Evolutionary conservation across 2,888 invertebrate species (phyloP), one percentile per base, ranked within the genome.

Genomic region (Epinotia bilunana): DNA sequence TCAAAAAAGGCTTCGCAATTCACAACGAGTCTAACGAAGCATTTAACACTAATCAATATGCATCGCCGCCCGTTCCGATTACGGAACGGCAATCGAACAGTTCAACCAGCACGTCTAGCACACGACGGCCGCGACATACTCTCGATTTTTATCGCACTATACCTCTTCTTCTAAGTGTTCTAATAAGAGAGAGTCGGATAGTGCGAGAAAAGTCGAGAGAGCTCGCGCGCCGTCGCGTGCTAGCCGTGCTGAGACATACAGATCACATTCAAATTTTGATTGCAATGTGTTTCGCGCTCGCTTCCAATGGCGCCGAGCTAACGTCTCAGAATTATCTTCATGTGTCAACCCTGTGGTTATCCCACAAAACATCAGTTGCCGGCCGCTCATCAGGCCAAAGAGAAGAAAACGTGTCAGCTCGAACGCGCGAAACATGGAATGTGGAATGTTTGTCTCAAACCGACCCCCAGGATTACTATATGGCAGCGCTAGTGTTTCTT

Each of bases 401-500:
- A 33, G 33, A 33, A 33, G 7, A 6, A 33, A 16, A 16, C 49
- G 49, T 16, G 3, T 49, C 13, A 49, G 46, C 3, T 16, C 12
- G 13, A 49, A 12, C 11, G 13, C 12, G 46, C 46, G 46, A 3
- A 49, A 3, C 16, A 49, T 16, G 13, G 13, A 49, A 5, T 53
- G 53, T 7, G n/a, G 7, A n/a, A n/a, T 2, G 53, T 53, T 7
- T n/a, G 53, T 53, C 53, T 53, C 53, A n/a, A 53, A 53, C 5
- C 53, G 53, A 53, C 53, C 53, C 53, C n/a, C 53, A 53, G 49
- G 33, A 23, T 61, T n/a, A 63, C 53, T 57, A 76, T 67, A 73
- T 58, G 76, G 76, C 73, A 20, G 43, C 60, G 28, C 58, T 74
- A 64, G 7, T 49, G 23, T 65, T 71, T 74, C 62, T 74, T 74